Evolutionary conservation across 2,888 invertebrate genomes (phyloP), one percentile per base, ranked within the genome.

Genomic region (Myathropa florea): DNA sequence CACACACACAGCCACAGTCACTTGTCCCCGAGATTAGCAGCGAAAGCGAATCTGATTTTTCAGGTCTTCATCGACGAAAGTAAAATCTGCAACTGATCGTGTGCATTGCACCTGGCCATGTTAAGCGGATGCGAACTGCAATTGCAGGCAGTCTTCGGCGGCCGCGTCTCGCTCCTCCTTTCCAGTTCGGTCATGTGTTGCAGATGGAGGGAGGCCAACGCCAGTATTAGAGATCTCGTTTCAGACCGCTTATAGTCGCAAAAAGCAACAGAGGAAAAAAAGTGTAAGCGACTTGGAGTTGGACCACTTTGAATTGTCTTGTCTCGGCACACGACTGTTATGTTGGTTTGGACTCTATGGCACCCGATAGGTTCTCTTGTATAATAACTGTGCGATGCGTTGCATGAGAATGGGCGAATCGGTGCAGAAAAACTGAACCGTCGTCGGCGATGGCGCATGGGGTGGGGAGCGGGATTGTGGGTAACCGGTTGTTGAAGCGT

Each of bases 51-150:
- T 77, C 60, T 80, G 67, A 67, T 70, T 79, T 65, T 76, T 18
- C 64, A 82, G 71, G 83, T 84, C 92, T 91, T 90, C 88, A 90
- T 90, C 90, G 90, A 92, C 92, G 92, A 91, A 92, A 92, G 92
- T 91, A 92, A 92, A 91, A 92, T 91, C 91, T 90, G 92, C 92
- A 91, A 92, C 92, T 92, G 92, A 92, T 91, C 92, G 90, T 90
- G 91, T 90, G 89, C 90, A 90, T 82, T 86, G 85, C 85, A 78
- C 70, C 78, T 78, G 85, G 77, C 78, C 70, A 65, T 65, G 85
- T 70, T 82, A 63, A 78, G 68, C 77, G 67, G 63, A 84, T 88
- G 87, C 46, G 46, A 46, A 46, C 18, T 46, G 18, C 83, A 81
- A 77, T 84, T 72, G 77, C 82, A 60, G 63, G 14, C 36, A 33